phyloP scores from a whole-genome alignment of 2,888 invertebrate genomes.

The Drosophila tripunctata region DNA sequence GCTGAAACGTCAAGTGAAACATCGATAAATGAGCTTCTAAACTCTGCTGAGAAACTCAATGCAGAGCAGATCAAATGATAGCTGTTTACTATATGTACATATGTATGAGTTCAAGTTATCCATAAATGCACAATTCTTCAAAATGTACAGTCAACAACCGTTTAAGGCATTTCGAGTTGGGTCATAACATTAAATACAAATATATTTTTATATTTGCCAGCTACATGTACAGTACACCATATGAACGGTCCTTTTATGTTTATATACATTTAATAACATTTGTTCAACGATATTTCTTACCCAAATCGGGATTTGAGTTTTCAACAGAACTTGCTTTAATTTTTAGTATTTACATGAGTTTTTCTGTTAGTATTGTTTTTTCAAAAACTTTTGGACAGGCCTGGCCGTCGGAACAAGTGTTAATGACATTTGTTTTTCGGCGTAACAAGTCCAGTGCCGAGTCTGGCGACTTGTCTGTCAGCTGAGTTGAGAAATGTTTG shows the following conservation, averaged over 20 bases:
- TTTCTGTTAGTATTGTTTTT: too few relatives aligned
- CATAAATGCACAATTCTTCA: slow-evolving; percentile 50
- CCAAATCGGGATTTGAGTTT: slow-evolving; percentile 4
- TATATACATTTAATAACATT: slow-evolving; percentile 4
- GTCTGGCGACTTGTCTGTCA: slow-evolving; percentile 55
- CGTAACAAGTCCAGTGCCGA: slow-evolving; percentile 34
- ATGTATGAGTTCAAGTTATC: slow-evolving; percentile 34
- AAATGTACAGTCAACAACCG: slow-evolving; percentile 30
- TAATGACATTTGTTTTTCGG: slow-evolving; percentile 68
- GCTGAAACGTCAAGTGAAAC: slow-evolving; percentile 44
- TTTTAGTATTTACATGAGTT: slow-evolving; percentile 17
- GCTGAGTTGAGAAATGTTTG: slow-evolving; percentile 71
- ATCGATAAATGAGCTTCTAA: slow-evolving; percentile 52
- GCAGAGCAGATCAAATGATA: slow-evolving; percentile 36
- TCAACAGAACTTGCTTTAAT: slow-evolving; percentile 24
- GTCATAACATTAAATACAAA: slow-evolving; percentile 2
- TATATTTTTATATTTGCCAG: background rate
- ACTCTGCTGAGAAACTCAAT: slow-evolving; percentile 21
- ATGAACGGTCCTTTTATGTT: slow-evolving; percentile 42
- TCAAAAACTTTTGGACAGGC: slow-evolving; percentile 55
- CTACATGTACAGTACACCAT: too few relatives aligned
- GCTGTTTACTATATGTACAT: too few relatives aligned
- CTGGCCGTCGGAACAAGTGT: slow-evolving; percentile 60
- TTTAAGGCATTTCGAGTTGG: slow-evolving; percentile 21
- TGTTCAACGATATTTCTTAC: slow-evolving; percentile 43